Base-by-base conservation (phyloP, 2,797 vertebrate species). In the Coregonus suidteri region DNA sequence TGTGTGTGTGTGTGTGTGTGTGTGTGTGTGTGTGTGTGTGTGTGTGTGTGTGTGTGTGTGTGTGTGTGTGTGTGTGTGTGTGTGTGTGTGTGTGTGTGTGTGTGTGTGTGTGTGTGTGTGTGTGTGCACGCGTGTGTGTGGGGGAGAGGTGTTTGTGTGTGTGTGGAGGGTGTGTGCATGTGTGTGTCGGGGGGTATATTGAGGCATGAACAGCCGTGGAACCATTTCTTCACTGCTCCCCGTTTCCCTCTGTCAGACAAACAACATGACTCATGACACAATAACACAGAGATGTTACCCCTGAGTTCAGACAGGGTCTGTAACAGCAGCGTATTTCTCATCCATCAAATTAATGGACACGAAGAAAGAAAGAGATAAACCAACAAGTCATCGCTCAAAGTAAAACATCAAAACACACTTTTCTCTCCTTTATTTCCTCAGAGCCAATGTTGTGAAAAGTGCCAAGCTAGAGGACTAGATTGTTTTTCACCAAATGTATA, bases 211-310 rank as follows among this genome's bases (percentile, higher is more conserved):
- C 30, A 31, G 25, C 13, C 9, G 14, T 73, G 52, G 53, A 56
- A 59, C 14, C 30, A 18, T 34, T 3, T 35, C 53, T 73, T 37
- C 35, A 18, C 68, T 47, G 18, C 35, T 73, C 31, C 6, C 15
- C 2, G 71, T 73, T 56, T 54, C 71, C 71, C 52, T 73, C 53
- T 4, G 53, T 16, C 11, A 35, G 51, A 31, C 71, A 56, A 53
- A 35, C 71, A 56, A 73, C 71, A 73, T 59, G 52, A 73, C 53
- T 56, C 54, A 73, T 56, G 53, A 73, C 71, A 56, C 71, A 73
- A 59, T 59, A 73, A 73, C 52, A 73, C 6, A 41, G 68, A 25
- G 41, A 47, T 6, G 9, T 41, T 14, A n/a, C 52, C 53, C 51
- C 71, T 31, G 71, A 73, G 71, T 31, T 73, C 25, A 34, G 30